Evolutionary conservation across 1,140 invertebrate genomes (phyloP), one percentile per base, ranked within the genome.

Genomic region (Neoseiulus cucumeris): DNA sequence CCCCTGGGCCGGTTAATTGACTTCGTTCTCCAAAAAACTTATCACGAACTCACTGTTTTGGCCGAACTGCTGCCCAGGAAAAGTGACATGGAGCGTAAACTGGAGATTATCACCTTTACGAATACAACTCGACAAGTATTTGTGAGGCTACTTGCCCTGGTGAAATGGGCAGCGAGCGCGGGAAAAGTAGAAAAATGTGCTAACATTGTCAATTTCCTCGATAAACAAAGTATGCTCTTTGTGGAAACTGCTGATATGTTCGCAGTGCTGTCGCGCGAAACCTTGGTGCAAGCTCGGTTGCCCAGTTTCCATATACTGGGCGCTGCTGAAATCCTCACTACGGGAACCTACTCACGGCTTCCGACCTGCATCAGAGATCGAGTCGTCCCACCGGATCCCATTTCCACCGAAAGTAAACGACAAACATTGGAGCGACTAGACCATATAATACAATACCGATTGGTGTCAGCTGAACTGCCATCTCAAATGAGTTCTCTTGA

Each of bases 251-350:
- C 95, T 22, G 94, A 98, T 80, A 87, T 89, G 76, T 75, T 98
- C 67, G 89, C 91, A 4, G 80, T 88, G 72, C 91, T 97, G 82
- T 89, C 94, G 0, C 79, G 92, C 64, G 92, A 97, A 76, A 98
- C 93, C 20, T 79, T 98, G 44, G 90, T 95, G 20, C 86, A 92
- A 77, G 93, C 93, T 5, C 83, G 91, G 33, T 79, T 97, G 67
- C 94, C 93, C 2, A 92, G 92, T 77, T 98, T 98, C 75, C 93
- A 98, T 74, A 87, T 98, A 72, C 91, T 92, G 22, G 90, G 91
- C 70, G 94, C 95, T 55, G 89, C 98, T 22, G 95, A 98, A 80
- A 92, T 98, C n/a, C 78, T 98, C 12, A 98, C 93, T 0, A 86
- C 91, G 22, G 93, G 93, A 44, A 79, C 77, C 18, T 82, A 81